phyloP scores from a whole-genome alignment of 2,797 vertebrate species.

The Microctenopoma lineatum region DNA sequence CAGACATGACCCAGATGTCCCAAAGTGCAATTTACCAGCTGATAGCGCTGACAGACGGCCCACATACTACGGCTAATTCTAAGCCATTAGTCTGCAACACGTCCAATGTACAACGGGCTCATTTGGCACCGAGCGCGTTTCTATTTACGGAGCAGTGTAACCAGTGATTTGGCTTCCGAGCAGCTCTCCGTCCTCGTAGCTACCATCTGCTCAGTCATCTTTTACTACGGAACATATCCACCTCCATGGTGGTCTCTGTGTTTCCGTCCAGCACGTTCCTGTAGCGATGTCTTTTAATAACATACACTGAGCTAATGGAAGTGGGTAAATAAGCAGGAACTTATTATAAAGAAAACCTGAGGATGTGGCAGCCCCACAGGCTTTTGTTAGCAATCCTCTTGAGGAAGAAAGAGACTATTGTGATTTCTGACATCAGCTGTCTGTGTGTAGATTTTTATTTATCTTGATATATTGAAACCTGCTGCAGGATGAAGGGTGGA shows the following conservation, averaged over 20 bases:
- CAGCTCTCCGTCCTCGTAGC: conserved; percentile 9
- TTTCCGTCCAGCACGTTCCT: too few species aligned
- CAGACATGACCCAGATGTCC: conserved; percentile 44
- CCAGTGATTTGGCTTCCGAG: conserved; percentile 44
- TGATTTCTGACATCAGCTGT: too few species aligned
- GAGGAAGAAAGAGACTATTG: too few species aligned
- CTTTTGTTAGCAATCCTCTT: too few species aligned
- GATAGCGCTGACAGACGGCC: conserved; percentile 47
- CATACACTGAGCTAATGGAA: too few species aligned
- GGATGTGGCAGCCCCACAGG: too few species aligned
- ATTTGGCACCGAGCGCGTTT: conserved; percentile 24
- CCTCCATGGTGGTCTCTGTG: not conserved
- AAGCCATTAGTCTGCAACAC: conserved; percentile 57
- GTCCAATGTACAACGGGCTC: conserved; percentile 27
- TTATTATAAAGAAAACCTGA: too few species aligned
- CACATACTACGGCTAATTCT: conserved; percentile 57
- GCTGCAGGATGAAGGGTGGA: too few species aligned
- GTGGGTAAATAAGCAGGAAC: too few species aligned
- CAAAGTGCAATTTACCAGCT: conserved; percentile 48
- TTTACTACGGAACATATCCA: conserved; percentile 9
- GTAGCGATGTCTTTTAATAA: too few species aligned
- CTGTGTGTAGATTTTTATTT: too few species aligned
- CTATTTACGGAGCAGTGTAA: conserved; percentile 52
- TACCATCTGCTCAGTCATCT: conserved; percentile 46
- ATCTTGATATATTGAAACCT: too few species aligned